phyloP scores from a whole-genome alignment of 2,888 invertebrate genomes.

The Diploptera punctata region DNA sequence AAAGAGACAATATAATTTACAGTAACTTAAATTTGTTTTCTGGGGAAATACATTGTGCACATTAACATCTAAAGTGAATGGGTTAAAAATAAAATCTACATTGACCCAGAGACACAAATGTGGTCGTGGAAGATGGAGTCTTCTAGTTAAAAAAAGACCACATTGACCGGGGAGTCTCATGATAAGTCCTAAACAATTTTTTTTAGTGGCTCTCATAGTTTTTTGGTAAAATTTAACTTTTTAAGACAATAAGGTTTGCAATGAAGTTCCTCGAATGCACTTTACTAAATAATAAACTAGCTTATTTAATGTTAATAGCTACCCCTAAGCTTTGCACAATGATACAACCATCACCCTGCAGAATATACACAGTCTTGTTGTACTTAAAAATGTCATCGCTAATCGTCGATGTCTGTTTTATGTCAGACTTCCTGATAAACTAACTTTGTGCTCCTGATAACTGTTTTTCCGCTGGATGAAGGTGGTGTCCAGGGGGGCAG shows the following conservation, averaged over 20 bases:
- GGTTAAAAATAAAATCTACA: too few species aligned
- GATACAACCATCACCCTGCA: not conserved
- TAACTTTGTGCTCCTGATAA: conserved; percentile 26
- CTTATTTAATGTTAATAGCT: conserved; percentile 8
- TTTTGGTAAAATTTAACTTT: not conserved
- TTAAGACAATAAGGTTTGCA: not conserved
- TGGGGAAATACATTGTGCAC: too few species aligned
- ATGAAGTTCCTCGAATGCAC: not conserved
- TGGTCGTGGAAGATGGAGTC: too few species aligned
- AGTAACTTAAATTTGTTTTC: too few species aligned
- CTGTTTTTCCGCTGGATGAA: conserved; percentile 38
- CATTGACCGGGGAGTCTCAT: too few species aligned
- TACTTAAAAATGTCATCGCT: not conserved
- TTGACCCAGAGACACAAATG: too few species aligned
- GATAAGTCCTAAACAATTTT: too few species aligned
- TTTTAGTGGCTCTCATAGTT: too few species aligned
- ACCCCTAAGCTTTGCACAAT: not conserved
- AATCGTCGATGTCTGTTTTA: not conserved
- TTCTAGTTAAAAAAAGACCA: too few species aligned
- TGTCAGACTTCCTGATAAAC: conserved; percentile 13
- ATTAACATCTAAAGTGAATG: too few species aligned
- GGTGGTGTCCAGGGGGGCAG: conserved; percentile 42
- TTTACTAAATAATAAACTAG: not conserved
- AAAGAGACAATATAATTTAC: too few species aligned
- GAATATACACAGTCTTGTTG: not conserved